These are phyloP conservation scores for Mizuhopecten yessoensis DNA, from an alignment of 1,140 invertebrate species.

Conservation along the genomic window DNA sequence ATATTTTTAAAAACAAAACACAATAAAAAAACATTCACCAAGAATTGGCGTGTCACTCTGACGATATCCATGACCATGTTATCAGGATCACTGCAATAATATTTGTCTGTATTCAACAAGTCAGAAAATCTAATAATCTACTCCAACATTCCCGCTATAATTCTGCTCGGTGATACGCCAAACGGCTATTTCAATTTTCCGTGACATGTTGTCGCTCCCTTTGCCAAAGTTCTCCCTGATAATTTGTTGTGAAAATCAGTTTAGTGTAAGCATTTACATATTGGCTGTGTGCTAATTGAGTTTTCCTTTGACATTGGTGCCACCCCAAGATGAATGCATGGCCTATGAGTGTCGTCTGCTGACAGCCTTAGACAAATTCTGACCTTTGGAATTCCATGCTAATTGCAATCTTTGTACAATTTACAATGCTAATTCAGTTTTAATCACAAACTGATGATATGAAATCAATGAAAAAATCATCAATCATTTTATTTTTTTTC, in stretches of 20 bases:
- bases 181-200: slow-evolving; percentile 34
- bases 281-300: slow-evolving; percentile 32
- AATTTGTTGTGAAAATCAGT: slow-evolving; percentile 39
- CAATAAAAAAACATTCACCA: neutral
- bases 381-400: slow-evolving; percentile 31
- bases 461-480: slow-evolving; percentile 35
- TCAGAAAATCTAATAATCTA: neutral
- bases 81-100: neutral
- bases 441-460: slow-evolving; percentile 20
- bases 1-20: too few relatives aligned
- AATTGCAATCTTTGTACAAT: slow-evolving; percentile 17
- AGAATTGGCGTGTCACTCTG: neutral
- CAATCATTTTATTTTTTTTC: neutral
- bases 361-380: neutral
- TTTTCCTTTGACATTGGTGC: slow-evolving; percentile 24
- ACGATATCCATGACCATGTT: neutral
- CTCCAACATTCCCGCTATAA: neutral
- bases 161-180: neutral
- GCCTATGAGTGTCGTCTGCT: neutral
- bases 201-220: neutral
- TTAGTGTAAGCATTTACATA: slow-evolving; percentile 34
- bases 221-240: slow-evolving; percentile 26
- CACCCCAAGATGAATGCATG: neutral
- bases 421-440: slow-evolving; percentile 34
- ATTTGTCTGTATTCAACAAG: slow-evolving; percentile 27